Base-by-base conservation (phyloP, 2,797 vertebrate species). In the Enoplosus armatus region DNA sequence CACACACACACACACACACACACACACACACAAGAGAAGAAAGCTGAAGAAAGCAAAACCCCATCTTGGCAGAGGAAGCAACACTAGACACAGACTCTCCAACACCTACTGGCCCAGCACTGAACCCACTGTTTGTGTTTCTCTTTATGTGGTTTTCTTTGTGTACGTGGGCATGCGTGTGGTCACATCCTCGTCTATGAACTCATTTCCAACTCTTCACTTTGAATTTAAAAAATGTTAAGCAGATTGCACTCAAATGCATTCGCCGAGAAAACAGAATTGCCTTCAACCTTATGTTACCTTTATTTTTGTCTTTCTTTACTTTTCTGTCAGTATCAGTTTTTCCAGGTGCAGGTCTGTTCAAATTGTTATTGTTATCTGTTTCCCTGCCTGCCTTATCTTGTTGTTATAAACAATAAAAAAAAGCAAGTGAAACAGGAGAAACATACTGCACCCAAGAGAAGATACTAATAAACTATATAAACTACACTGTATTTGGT, bases 1-100 rank as follows among this genome's bases (percentile, higher is more conserved):
- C 14, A 71, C 60, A 75, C 58, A 60, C 51, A 66, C 26, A 70
- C 48, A 41, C 11, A 65, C 50, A 72, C 31, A 70, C 39, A 20
- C 31, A n/a, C 27, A 11, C 9, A 67, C 60, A 75, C 58, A 56
- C 51, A 70, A 2, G 22, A 74, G 43, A 80, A 76, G 58, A 66
- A 59, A 65, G 70, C 53, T 75, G 22, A 62, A 79, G 54, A 71
- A 63, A 72, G 75, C 62, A 43, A 51, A 85, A 63, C 10, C 35
- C 3, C 6, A 10, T 65, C 68, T 43, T 70, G 65, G 82, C 74
- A 11, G 33, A 55, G 33, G 59, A 2, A 35, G 10, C 14, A 4
- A 69, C 58, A 50, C 70, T 72, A 35, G 75, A 79, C 55, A 82
- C 22, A 29, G 33, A 45, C 63, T 72, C 22, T 43, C 51, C 24